These are phyloP conservation scores for Trichechus manatus DNA, from an alignment of 2,113 vertebrate species.

Conservation along the genomic window DNA sequence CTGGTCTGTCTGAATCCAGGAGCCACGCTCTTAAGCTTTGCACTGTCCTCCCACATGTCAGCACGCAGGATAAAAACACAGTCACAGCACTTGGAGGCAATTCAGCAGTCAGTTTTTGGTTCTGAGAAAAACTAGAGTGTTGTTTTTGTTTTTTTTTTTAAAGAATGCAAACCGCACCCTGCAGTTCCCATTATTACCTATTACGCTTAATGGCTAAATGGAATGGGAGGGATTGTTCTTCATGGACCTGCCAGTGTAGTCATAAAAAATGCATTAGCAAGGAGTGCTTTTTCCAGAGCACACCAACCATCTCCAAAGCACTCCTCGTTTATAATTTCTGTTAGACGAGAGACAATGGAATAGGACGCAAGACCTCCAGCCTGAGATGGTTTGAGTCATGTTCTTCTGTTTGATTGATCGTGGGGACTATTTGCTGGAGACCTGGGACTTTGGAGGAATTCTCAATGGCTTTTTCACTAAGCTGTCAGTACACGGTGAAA, in stretches of 20 bases:
- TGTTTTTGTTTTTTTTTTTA: background rate
- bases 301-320: background rate
- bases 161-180: background rate
- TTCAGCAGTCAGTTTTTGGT: background rate
- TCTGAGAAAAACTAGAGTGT: background rate
- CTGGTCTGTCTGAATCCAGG: background rate
- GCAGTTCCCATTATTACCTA: background rate
- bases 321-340: conserved; percentile 65
- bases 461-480: background rate
- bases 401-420: conserved; percentile 15
- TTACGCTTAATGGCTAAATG: conserved; percentile 48
- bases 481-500: background rate
- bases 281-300: background rate
- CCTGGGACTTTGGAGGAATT: background rate
- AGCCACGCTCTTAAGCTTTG: background rate
- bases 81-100: rapidly evolving
- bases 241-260: background rate
- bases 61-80: background rate
- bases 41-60: background rate
- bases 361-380: conserved; percentile 10
- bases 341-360: conserved; percentile 54
- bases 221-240: background rate
- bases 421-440: background rate
- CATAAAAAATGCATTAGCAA: conserved; percentile 58
- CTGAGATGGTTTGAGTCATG: background rate